Percentiles rank a stretch among this genome's conserved stretches.
These are phyloP conservation scores for Syndactyla subalaris DNA, from an alignment of 2,797 vertebrate genomes.

Conservation along the genomic window DNA sequence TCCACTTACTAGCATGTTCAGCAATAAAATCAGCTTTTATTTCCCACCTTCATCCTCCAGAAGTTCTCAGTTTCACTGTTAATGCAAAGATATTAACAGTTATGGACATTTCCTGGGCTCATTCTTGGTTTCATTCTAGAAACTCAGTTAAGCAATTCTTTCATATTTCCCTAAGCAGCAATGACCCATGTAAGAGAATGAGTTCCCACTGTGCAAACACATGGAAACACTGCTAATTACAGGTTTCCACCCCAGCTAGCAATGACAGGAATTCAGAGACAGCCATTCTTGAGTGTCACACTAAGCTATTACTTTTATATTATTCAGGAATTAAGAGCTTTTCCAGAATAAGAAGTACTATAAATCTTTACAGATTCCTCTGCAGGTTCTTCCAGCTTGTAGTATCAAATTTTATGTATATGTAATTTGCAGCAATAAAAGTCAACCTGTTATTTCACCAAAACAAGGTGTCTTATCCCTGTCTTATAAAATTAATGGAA, in stretches of 20 bases:
- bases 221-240: slow-evolving; percentile 16
- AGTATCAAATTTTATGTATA: neutral
- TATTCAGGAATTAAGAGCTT: slow-evolving; percentile 9
- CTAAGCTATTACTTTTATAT: neutral
- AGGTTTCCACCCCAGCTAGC: neutral
- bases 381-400: neutral
- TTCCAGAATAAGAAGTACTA: neutral
- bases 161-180: neutral
- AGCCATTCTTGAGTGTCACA: neutral
- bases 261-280: neutral
- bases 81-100: neutral
- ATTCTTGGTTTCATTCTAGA: neutral
- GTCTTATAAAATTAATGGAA: neutral
- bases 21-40: neutral
- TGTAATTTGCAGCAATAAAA: neutral
- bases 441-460: neutral
- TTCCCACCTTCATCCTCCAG: neutral
- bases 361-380: neutral
- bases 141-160: slow-evolving; percentile 3
- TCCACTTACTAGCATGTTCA: neutral
- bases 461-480: neutral
- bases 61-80: neutral
- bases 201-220: slow-evolving; percentile 13
- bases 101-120: neutral
- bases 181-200: neutral